Percentiles rank a stretch among this genome's conserved stretches.
These are phyloP conservation scores for Rhinopomastus cyanomelas DNA, from an alignment of 2,113 vertebrate genomes.

Conservation along the genomic window DNA sequence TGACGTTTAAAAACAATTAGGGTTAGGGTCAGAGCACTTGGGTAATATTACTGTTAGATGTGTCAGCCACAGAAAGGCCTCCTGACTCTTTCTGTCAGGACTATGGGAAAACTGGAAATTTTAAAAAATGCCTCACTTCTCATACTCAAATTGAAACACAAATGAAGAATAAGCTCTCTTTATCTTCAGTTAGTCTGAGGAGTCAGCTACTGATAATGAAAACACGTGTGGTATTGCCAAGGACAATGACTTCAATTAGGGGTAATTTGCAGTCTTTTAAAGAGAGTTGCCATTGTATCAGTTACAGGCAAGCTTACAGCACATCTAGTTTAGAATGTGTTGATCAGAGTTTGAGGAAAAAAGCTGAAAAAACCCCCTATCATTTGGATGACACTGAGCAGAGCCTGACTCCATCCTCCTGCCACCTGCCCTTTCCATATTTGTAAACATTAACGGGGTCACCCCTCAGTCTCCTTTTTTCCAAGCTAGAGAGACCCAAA, in stretches of 20 bases:
- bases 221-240: neutral
- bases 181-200: neutral
- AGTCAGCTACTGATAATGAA: neutral
- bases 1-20: neutral
- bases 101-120: neutral
- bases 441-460: no score
- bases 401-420: no score
- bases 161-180: neutral
- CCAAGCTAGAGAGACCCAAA: no score
- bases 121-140: conserved; percentile 11
- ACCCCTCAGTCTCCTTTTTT: no score
- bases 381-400: no score
- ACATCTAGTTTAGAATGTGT: neutral
- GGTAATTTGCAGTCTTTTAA: neutral
- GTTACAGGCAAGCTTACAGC: neutral
- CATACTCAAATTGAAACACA: neutral
- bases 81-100: neutral
- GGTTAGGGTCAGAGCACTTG: neutral
- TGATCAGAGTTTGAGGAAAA: no score
- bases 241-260: neutral
- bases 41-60: neutral
- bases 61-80: neutral
- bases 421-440: no score
- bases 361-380: no score
- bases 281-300: neutral